These are phyloP conservation scores for Aphidius colemani DNA, from an alignment of 2,888 invertebrate species.

Conservation along the genomic window DNA sequence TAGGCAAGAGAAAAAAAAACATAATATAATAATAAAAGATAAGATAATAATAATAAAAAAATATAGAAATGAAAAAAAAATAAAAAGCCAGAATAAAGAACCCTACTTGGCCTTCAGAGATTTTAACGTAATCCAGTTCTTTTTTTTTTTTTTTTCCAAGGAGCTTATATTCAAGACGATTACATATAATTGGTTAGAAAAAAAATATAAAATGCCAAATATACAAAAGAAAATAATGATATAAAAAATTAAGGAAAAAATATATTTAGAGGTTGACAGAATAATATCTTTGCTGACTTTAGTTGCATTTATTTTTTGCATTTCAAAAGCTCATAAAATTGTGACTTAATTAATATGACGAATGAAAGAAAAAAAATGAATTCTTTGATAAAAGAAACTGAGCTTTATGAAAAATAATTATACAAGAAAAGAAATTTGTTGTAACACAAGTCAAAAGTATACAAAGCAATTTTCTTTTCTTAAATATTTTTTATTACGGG, in stretches of 20 bases:
- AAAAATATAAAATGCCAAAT: slow-evolving; percentile 26
- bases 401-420: too few species aligned
- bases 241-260: too few species aligned
- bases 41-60: background rate
- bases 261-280: too few species aligned
- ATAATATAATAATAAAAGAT: background rate
- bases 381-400: too few species aligned
- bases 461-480: background rate
- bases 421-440: too few species aligned
- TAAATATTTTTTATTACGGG: slow-evolving; percentile 8
- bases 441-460: too few species aligned
- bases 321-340: background rate
- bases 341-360: background rate
- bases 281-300: background rate
- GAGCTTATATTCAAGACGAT: slow-evolving; percentile 45
- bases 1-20: background rate
- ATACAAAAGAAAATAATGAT: too few species aligned
- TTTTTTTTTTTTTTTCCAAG: slow-evolving; percentile 32
- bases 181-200: slow-evolving; percentile 43
- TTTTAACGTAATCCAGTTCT: slow-evolving; percentile 35
- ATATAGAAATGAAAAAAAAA: background rate
- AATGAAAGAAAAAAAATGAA: background rate
- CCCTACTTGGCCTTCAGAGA: slow-evolving; percentile 18
- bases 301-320: background rate
- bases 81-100: background rate